Conservation (phyloP, 2,797 vertebrate genomes). For the Discoglossus pictus region DNA sequence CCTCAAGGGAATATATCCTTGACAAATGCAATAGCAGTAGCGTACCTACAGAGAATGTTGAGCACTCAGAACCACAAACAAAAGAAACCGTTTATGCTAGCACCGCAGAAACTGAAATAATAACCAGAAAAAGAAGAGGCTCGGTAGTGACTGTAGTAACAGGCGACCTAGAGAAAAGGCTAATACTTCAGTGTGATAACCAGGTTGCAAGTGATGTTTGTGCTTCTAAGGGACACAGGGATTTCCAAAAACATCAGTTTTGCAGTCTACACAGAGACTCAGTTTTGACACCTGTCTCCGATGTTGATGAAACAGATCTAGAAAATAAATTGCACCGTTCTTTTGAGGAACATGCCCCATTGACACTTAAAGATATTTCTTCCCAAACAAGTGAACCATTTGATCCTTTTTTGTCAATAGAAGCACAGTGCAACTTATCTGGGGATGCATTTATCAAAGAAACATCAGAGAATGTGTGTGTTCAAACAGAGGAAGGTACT, state of each 20-base stretch:
- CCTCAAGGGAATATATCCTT: constrained; percentile 56
- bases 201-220: constrained; percentile 39
- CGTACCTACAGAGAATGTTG: constrained; percentile 10
- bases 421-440: constrained; percentile 51
- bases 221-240: constrained; percentile 38
- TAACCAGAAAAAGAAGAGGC: constrained; percentile 54
- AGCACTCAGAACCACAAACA: constrained; percentile 28
- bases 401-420: constrained; percentile 11
- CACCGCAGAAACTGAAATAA: constrained; percentile 25
- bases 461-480: constrained; percentile 21
- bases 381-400: constrained; percentile 9
- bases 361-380: constrained; percentile 48
- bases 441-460: constrained; percentile 35
- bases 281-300: constrained; percentile 51
- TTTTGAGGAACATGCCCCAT: constrained; percentile 30
- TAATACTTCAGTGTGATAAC: constrained; percentile 59
- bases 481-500: constrained; percentile 21
- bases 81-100: constrained; percentile 27
- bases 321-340: constrained; percentile 50
- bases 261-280: constrained; percentile 45
- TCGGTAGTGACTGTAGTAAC: constrained; percentile 62
- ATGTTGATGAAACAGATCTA: constrained; percentile 48
- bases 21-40: constrained; percentile 39
- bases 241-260: constrained; percentile 48
- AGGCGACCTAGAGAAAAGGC: constrained; percentile 60